A percentile compares a stretch with the other conserved stretches of the same genome.
These are phyloP conservation scores for Excalfactoria chinensis DNA, from an alignment of 2,113 vertebrate species.

Conservation along the genomic window DNA sequence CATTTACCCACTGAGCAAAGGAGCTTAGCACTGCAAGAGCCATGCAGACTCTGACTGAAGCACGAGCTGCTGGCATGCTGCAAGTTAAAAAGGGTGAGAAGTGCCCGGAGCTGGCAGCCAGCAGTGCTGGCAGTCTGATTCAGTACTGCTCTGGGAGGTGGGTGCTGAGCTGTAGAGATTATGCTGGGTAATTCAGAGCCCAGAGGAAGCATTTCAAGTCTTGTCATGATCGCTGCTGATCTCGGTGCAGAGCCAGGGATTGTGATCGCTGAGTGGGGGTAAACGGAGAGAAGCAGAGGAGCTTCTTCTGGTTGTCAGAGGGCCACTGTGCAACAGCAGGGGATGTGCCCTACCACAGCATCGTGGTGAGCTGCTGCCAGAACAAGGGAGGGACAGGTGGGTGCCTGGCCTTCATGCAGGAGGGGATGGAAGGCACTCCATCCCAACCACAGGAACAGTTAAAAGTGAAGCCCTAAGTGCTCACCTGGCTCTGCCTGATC, in stretches of 20 bases:
- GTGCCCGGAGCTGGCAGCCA: not conserved
- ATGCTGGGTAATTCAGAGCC: conserved; percentile 27
- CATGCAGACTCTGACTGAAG: conserved; percentile 9
- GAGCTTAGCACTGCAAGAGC: conserved; percentile 3
- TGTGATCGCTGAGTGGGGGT: not conserved
- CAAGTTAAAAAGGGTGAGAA: conserved; percentile 30
- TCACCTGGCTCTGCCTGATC: conserved; percentile 46
- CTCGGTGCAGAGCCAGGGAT: conserved; percentile 46
- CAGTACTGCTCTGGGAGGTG: conserved; percentile 9
- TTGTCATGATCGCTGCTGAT: conserved; percentile 59
- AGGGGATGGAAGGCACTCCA: not conserved
- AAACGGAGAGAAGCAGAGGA: not conserved
- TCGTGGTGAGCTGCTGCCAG: not conserved
- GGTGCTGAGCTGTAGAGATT: conserved; percentile 44
- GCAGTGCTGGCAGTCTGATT: conserved; percentile 32
- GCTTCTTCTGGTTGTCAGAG: not conserved
- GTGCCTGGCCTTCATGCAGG: accelerated
- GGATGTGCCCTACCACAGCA: accelerated
- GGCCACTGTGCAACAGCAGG: not conserved
- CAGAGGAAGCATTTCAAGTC: conserved; percentile 64
- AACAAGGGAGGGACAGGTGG: conserved; percentile 43
- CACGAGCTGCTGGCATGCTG: not conserved
- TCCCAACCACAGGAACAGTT: conserved; percentile 51
- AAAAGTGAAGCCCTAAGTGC: conserved; percentile 49
- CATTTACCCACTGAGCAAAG: not conserved